Base-by-base conservation (phyloP, 2,888 invertebrate genomes). In the Drosophila sordidapex region DNA sequence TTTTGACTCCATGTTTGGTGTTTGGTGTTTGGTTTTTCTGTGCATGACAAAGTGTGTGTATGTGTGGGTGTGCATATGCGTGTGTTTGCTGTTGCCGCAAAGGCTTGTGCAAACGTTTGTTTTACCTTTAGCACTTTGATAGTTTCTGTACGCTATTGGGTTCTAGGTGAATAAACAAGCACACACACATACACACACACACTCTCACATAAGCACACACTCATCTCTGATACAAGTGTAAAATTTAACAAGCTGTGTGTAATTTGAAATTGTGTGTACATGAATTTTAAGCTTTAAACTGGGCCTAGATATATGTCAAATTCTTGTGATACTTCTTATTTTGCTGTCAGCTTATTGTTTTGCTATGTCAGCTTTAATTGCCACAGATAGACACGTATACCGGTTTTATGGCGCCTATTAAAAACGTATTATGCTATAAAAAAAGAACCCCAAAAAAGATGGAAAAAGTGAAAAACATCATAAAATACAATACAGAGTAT, bases 381-480 rank as follows among this genome's bases (percentile, higher is more conserved):
- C 66, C 52, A 31, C 70, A 68, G 64, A 71, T 75, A 78, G 60
- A 54, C 54, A 61, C 52, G 58, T 38, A 18, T 36, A 46, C 27
- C 7, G 18, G 25, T 70, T 79, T 79, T 77, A 79, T 81, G 58
- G 56, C n/a, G 64, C 56, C 82, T 70, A 79, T 82, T 82, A 87
- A 87, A 76, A 78, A 56, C 61, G 76, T 75, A 82, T 87, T 76
- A 79, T 81, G 70, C 75, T 51, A 76, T 82, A 79, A 79, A 76
- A 65, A 60, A 48, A 62, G 31, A 56, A 36, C 27, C 27, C 4
- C 46, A 27, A 36, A 56, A 51, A 25, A 33, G 38, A 51, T 43
- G 11, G 29, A 40, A 64, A 46, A 57, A 60, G 52, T 40, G 6
- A 68, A 68, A 57, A 66, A 59, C 48, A 59, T 43, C 66, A 81